phyloP scores from a whole-genome alignment of 2,888 invertebrate species.

The Ornithoptera priamus region DNA sequence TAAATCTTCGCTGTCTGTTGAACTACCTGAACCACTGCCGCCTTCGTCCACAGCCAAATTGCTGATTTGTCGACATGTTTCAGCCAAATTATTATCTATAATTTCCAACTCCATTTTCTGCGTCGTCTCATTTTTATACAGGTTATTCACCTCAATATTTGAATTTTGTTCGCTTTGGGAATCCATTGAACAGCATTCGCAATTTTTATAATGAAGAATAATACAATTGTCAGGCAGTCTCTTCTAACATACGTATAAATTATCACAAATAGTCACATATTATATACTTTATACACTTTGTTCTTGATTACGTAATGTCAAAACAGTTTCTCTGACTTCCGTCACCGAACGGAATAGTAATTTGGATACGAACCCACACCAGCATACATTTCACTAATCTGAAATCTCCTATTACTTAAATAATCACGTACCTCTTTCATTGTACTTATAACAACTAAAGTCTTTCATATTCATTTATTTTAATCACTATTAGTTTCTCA shows the following conservation, averaged over 20 bases:
- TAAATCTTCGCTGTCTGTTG: slow-evolving; percentile 83
- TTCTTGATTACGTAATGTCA: slow-evolving; percentile 58
- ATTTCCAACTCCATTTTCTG: slow-evolving; percentile 55
- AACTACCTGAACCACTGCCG: slow-evolving; percentile 62
- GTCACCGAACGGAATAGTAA: slow-evolving; percentile 55
- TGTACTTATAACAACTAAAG: neutral
- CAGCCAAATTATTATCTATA: slow-evolving; percentile 42
- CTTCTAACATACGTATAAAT: slow-evolving; percentile 19
- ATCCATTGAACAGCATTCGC: slow-evolving; percentile 72
- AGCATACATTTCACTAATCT: slow-evolving; percentile 58
- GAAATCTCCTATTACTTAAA: slow-evolving; percentile 39
- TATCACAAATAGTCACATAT: slow-evolving; percentile 56
- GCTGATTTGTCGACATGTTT: slow-evolving; percentile 48
- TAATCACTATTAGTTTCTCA: too few species aligned
- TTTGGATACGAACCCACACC: slow-evolving; percentile 46
- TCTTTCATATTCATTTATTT: neutral
- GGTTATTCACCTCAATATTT: slow-evolving; percentile 54
- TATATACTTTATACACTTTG: slow-evolving; percentile 31
- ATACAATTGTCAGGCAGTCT: slow-evolving; percentile 44
- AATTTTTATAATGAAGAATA: slow-evolving; percentile 36
- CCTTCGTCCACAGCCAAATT: slow-evolving; percentile 46
- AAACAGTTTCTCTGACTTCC: slow-evolving; percentile 47
- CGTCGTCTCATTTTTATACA: slow-evolving; percentile 67
- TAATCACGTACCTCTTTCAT: slow-evolving; percentile 40
- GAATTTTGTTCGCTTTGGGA: slow-evolving; percentile 51